These are phyloP conservation scores for Xiphophorus hellerii DNA, from an alignment of 2,113 vertebrate species.

Conservation along the genomic window DNA sequence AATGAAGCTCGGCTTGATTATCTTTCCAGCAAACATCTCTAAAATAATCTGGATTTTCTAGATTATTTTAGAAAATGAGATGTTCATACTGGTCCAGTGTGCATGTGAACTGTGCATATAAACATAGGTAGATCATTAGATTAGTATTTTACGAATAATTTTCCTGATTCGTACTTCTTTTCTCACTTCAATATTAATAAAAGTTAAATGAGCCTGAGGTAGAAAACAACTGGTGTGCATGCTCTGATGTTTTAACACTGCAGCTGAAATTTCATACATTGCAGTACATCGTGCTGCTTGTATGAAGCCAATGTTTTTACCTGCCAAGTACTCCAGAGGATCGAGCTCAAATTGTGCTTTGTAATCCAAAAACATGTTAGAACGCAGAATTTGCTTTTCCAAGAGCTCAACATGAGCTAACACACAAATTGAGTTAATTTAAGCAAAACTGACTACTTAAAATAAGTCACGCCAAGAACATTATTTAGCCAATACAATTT, in stretches of 20 bases:
- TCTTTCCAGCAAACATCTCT: slow-evolving; percentile 27
- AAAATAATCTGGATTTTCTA: slow-evolving; percentile 45
- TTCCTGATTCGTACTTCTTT: neutral
- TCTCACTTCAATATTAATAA: neutral
- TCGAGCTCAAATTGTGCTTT: neutral
- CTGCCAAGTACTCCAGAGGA: neutral
- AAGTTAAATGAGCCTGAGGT: neutral
- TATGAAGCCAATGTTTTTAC: no score
- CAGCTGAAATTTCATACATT: neutral
- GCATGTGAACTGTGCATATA: slow-evolving; percentile 20
- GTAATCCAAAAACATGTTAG: neutral
- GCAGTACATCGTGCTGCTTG: neutral
- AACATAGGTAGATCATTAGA: slow-evolving; percentile 16
- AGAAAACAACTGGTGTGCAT: neutral
- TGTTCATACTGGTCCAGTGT: slow-evolving; percentile 6
- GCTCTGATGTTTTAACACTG: neutral
- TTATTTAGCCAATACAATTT: slow-evolving; percentile 10
- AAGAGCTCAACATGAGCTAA: neutral
- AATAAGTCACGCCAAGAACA: slow-evolving; percentile 19
- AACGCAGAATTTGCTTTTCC: neutral
- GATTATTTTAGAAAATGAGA: no score
- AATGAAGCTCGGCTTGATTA: slow-evolving; percentile 33
- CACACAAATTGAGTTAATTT: neutral
- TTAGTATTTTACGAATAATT: neutral
- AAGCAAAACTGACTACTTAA: slow-evolving; percentile 5